Conservation (phyloP, 30 jellyfish, hydroid and myxozoan species). For the Aurelia sp. region DNA sequence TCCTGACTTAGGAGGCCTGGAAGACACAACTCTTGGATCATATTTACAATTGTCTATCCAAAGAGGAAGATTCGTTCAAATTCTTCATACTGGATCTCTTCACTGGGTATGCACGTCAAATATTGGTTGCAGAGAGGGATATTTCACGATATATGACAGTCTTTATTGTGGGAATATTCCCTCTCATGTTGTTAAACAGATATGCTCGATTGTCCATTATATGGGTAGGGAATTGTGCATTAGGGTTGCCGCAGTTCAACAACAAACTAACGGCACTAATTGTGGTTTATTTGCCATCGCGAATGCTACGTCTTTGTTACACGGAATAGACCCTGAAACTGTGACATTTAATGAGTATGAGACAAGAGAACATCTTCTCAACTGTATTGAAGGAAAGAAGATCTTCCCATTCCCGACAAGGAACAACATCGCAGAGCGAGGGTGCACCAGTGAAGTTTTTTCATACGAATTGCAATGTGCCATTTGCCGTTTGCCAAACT, state of each 20-base stretch:
- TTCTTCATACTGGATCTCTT: slow-evolving; percentile 3
- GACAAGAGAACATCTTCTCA: slow-evolving; percentile 13
- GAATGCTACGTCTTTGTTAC: slow-evolving; percentile 12
- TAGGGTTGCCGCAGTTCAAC: neutral
- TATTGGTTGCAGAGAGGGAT: too few relatives aligned
- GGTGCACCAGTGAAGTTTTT: slow-evolving; percentile 17
- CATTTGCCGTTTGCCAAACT: slow-evolving; percentile 1
- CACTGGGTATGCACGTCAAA: neutral
- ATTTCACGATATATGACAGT: too few relatives aligned
- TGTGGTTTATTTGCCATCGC: slow-evolving; percentile 15
- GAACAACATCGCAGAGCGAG: neutral
- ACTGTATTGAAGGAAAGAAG: neutral
- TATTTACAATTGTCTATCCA: neutral
- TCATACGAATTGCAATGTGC: neutral
- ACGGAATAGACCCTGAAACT: neutral
- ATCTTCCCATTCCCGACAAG: neutral
- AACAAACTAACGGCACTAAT: slow-evolving; percentile 9
- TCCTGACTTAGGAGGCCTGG: slow-evolving; percentile 6
- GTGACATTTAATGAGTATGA: neutral
- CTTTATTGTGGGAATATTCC: too few relatives aligned
- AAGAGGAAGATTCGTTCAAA: slow-evolving; percentile 1
- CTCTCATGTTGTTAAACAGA: too few relatives aligned
- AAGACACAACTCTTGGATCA: slow-evolving; percentile 4
- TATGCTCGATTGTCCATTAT: neutral
- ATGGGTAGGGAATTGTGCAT: neutral